Evolutionary conservation across 2,113 vertebrate species (phyloP), one percentile per base, ranked within the genome.

Genomic region (Oostethus manadensis): DNA sequence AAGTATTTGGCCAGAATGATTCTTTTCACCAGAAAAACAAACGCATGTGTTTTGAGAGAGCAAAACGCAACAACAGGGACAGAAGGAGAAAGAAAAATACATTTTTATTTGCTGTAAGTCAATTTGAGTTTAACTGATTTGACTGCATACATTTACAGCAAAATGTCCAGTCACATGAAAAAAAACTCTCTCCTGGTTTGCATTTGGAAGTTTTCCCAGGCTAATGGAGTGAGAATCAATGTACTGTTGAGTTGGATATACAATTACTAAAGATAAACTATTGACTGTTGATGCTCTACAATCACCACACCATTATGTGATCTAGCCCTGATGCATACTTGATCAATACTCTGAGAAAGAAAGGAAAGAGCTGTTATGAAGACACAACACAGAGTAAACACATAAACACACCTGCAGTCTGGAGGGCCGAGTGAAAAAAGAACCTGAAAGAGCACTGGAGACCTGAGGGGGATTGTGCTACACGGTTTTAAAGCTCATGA

Each of bases 401-500:
- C 48, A 15, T 46, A 23, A 42, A 38, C 49, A 22, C 59, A 64
- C 10, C 55, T 33, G 20, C 5, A 33, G n/a, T 18, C 56, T 49
- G 33, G 64, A 6, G 14, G 45, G 21, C 17, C 26, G 17, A 21
- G 8, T 0, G 0, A 56, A 14, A 8, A n/a, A 29, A 21, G 6
- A 38, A 38, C 35, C 16, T 22, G 48, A 22, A 59, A 58, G n/a
- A 6, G 42, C 60, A 60, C 43, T 16, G 13, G 23, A 68, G 56
- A 62, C 9, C 26, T 35, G 51, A 21, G 43, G 50, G 35, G 48
- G 26, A 66, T 49, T 40, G 53, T 9, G 56, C 72, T 66, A 10
- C 9, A 18, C 54, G 45, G 22, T 50, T 74, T 75, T 64, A 74
- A 56, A 73, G 42, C 42, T 72, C 20, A 84, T 87, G 56, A 83